phyloP scores from a whole-genome alignment of 2,113 vertebrate genomes.

The Fregetta grallaria region DNA sequence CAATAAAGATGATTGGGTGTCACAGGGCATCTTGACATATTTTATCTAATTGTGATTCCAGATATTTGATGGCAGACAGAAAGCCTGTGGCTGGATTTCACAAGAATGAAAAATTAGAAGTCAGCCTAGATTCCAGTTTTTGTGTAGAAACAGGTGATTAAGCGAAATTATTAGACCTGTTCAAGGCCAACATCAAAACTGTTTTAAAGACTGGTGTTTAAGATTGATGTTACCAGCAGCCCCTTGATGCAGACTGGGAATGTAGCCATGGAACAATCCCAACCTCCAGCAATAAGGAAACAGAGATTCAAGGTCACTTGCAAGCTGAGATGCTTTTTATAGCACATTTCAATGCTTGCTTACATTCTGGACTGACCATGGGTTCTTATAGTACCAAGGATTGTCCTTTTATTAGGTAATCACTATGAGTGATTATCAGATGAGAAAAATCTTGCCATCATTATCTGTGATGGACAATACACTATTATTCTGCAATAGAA shows the following conservation, averaged over 20 bases:
- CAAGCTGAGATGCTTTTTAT: slow-evolving; percentile 20
- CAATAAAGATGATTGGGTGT: slow-evolving; percentile 40
- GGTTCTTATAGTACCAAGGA: slow-evolving; percentile 61
- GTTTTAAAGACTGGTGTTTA: slow-evolving; percentile 21
- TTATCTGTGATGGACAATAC: slow-evolving; percentile 32
- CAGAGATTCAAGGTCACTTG: slow-evolving; percentile 61
- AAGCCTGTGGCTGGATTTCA: slow-evolving; percentile 14
- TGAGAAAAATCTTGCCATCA: slow-evolving; percentile 29
- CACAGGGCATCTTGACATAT: slow-evolving; percentile 10
- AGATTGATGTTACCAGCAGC: slow-evolving; percentile 14
- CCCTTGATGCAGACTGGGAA: slow-evolving; percentile 60
- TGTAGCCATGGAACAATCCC: slow-evolving; percentile 59
- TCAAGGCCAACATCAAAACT: slow-evolving; percentile 51
- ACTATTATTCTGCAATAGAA: slow-evolving; percentile 44
- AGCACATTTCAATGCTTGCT: slow-evolving; percentile 49
- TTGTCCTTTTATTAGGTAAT: slow-evolving; percentile 60
- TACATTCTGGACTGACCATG: slow-evolving; percentile 37
- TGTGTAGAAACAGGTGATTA: slow-evolving; percentile 53
- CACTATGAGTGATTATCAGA: slow-evolving; percentile 8
- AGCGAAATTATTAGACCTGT: slow-evolving; percentile 53
- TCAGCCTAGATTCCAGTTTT: slow-evolving; percentile 21
- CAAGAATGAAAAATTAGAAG: slow-evolving; percentile 45
- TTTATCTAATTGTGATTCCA: slow-evolving; percentile 28
- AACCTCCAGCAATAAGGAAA: slow-evolving; percentile 36
- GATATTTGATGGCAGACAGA: slow-evolving; percentile 31